These are phyloP conservation scores for Sphecodes monilicornis DNA, from an alignment of 2,888 invertebrate genomes.

Conservation along the genomic window DNA sequence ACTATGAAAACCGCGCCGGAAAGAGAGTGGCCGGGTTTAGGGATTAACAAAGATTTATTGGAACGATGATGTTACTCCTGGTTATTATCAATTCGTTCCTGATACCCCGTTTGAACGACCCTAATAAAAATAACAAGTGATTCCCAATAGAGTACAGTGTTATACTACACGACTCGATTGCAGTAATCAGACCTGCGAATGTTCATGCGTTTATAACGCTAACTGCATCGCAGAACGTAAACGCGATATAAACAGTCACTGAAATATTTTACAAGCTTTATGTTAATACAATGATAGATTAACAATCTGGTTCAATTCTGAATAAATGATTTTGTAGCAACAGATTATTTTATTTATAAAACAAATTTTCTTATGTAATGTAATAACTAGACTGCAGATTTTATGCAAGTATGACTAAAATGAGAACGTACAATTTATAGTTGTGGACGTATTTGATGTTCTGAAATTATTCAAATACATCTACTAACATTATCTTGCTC, in stretches of 20 bases:
- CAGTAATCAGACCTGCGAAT: not conserved
- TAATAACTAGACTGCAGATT: no score
- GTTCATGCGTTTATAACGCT: not conserved
- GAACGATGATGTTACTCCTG: not conserved
- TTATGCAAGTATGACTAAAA: no score
- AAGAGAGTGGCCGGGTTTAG: not conserved
- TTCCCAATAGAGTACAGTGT: not conserved
- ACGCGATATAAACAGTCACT: not conserved
- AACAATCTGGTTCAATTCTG: no score
- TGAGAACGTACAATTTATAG: no score
- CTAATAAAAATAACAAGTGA: not conserved
- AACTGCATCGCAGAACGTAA: not conserved
- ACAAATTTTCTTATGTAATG: no score
- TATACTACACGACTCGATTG: not conserved
- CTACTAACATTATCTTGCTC: no score
- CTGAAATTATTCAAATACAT: no score
- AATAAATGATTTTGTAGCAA: no score
- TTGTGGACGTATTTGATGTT: no score
- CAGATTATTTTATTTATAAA: no score
- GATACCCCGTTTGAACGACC: not conserved
- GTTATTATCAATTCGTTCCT: not conserved
- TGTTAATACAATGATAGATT: no score
- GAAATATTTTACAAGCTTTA: no score
- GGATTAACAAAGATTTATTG: constrained; percentile 36
- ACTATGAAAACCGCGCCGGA: constrained; percentile 12